Conservation (phyloP, 1,140 invertebrate genomes). For the Polyergus mexicanus region DNA sequence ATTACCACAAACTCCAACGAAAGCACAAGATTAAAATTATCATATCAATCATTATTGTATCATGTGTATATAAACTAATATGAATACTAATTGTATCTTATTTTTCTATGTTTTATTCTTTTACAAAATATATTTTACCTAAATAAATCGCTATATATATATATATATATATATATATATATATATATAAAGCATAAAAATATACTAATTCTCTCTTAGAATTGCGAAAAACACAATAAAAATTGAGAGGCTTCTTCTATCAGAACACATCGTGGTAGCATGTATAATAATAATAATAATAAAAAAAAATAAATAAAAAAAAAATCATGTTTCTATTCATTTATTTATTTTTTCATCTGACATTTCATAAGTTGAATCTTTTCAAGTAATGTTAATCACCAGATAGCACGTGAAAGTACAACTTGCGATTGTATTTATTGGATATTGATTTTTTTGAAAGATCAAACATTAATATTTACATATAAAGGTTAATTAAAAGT, state of each 20-base stretch:
- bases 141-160: no score
- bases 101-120: background rate
- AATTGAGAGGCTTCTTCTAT: background rate
- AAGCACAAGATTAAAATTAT: slow-evolving; percentile 46
- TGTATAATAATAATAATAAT: no score
- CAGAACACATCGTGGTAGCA: slow-evolving; percentile 5
- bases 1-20: slow-evolving; percentile 81
- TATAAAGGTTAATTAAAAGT: slow-evolving; percentile 70
- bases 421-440: slow-evolving; percentile 44
- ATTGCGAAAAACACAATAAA: background rate
- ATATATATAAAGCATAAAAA: background rate
- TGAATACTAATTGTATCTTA: background rate
- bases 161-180: no score
- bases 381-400: slow-evolving; percentile 66
- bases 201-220: background rate
- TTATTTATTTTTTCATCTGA: slow-evolving; percentile 68
- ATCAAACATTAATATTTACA: slow-evolving; percentile 71
- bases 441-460: slow-evolving; percentile 42
- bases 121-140: background rate
- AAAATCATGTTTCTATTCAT: slow-evolving; percentile 49
- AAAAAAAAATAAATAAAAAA: no score
- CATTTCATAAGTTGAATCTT: slow-evolving; percentile 66
- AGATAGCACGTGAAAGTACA: slow-evolving; percentile 51
- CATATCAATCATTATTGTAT: background rate
- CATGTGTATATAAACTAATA: background rate